Conservation (phyloP, 2,113 vertebrate genomes). For the Rousettus leschenaultii region DNA sequence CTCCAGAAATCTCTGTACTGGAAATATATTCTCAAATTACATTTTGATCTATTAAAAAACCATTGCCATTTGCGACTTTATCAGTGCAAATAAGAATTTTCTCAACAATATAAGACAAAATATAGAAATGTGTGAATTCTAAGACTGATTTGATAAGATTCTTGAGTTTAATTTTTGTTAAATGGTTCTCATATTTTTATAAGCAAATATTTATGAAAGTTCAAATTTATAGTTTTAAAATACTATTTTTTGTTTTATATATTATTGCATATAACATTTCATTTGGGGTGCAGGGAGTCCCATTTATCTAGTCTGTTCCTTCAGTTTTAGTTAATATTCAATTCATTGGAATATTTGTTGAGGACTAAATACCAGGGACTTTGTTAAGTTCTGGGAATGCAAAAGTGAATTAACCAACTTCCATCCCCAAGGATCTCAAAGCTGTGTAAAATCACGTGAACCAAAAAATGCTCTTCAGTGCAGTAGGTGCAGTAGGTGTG, state of each 20-base stretch:
- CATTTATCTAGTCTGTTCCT: background rate
- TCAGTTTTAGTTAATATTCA: conserved; percentile 9
- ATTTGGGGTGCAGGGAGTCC: background rate
- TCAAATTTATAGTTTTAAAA: conserved; percentile 6
- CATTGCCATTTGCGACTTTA: conserved; percentile 1
- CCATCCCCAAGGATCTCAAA: background rate
- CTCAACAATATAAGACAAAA: conserved; percentile 3
- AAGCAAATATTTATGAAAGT: background rate
- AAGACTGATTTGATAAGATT: background rate
- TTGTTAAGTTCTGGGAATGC: background rate
- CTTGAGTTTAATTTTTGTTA: conserved; percentile 11
- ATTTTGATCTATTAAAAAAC: background rate
- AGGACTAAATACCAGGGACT: background rate
- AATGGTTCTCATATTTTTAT: conserved; percentile 5
- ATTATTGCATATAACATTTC: background rate
- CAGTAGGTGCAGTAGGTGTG: background rate
- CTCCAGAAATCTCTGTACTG: background rate
- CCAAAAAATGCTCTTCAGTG: background rate
- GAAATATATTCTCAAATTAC: background rate
- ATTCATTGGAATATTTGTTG: background rate
- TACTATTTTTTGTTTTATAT: background rate
- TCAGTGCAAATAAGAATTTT: background rate
- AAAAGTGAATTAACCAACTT: background rate
- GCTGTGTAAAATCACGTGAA: background rate
- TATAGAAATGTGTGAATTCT: background rate